Percentiles rank a stretch among this genome's conserved stretches.
Evolutionary conservation across 2,113 vertebrate genomes (phyloP).

Genomic region (Junco hyemalis): DNA sequence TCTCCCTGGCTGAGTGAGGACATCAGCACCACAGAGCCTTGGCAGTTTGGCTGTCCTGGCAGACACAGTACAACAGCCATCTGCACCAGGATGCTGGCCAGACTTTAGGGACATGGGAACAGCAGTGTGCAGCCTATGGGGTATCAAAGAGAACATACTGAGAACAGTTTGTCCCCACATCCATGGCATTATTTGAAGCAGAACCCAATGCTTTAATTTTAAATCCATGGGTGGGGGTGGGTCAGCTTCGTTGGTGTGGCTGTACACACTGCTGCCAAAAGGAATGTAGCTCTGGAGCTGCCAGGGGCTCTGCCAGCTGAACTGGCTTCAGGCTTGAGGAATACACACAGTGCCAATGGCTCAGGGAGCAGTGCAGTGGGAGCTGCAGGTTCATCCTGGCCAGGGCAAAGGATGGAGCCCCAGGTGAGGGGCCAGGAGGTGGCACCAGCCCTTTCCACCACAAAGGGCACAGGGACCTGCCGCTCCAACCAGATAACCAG

Average conservation of each 20-base stretch:
- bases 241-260: not conserved
- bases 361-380: not conserved
- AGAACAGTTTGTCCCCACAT: not conserved
- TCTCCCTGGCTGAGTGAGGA: not conserved
- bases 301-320: not conserved
- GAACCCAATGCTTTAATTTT: not conserved
- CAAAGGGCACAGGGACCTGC: not conserved
- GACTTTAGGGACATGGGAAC: not conserved
- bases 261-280: not conserved
- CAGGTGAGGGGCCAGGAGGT: not conserved
- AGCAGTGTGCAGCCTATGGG: not conserved
- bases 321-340: not conserved
- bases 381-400: not conserved
- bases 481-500: not conserved
- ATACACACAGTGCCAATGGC: fast-evolving
- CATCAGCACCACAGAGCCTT: not conserved
- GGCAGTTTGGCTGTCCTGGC: not conserved
- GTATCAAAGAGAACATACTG: not conserved
- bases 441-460: not conserved
- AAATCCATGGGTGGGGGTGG: not conserved
- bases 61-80: not conserved
- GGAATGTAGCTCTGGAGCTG: not conserved
- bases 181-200: not conserved
- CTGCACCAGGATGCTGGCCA: not conserved
- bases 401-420: not conserved